A percentile compares a stretch with the other conserved stretches of the same genome.
Evolutionary conservation across 2,797 vertebrate genomes (phyloP).

Genomic region (Strix occidentalis): DNA sequence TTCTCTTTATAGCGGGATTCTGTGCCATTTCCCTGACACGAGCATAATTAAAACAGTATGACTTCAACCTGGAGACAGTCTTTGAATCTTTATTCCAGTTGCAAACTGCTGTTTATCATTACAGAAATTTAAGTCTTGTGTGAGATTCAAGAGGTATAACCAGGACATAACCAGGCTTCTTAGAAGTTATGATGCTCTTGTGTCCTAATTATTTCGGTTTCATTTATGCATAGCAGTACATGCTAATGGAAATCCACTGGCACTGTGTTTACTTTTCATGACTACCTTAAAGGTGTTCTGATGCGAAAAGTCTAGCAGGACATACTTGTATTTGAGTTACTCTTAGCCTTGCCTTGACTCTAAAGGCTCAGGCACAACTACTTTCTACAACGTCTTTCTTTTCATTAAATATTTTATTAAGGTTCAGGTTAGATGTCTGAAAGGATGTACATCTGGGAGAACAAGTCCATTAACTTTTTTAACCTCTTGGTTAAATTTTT

Average conservation of each 20-base stretch:
- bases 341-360: neutral
- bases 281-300: neutral
- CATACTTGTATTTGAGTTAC: neutral
- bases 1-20: neutral
- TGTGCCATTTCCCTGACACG: neutral
- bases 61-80: neutral
- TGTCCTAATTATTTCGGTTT: neutral
- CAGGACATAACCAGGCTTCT: neutral
- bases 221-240: neutral
- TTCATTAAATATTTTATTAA: neutral
- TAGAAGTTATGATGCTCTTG: neutral
- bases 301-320: neutral
- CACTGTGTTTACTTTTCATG: neutral
- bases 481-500: neutral
- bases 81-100: neutral
- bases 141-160: neutral
- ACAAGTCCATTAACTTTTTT: neutral
- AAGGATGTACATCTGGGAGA: neutral
- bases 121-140: neutral
- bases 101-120: neutral
- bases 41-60: neutral
- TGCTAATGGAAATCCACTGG: neutral
- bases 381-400: neutral
- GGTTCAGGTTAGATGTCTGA: neutral
- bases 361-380: neutral